Evolutionary conservation across 2,797 vertebrate species (phyloP).

Genomic region (Ispidina lecontei): DNA sequence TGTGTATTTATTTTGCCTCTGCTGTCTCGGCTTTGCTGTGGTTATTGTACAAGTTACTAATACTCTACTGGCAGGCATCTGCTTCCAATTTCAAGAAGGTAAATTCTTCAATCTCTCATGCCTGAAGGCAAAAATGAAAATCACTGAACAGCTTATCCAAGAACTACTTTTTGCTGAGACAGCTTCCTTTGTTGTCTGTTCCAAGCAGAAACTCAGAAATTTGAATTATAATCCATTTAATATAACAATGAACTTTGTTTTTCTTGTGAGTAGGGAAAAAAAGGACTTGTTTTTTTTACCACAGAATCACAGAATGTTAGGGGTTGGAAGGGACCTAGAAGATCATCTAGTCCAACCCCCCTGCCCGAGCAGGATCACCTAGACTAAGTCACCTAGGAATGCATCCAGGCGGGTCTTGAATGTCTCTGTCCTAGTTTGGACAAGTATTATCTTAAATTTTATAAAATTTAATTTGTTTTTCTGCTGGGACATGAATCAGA

Average conservation of each 20-base stretch:
- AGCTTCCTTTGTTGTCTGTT: constrained; percentile 38
- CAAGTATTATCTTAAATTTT: no score
- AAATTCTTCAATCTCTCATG: constrained; percentile 50
- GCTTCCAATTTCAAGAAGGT: constrained; percentile 50
- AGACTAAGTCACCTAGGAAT: no score
- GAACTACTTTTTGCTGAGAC: constrained; percentile 58
- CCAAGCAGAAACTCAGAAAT: constrained; percentile 2
- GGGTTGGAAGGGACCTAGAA: no score
- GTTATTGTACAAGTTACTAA: constrained; percentile 5
- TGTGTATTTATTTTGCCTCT: background rate
- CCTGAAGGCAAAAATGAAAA: constrained; percentile 63
- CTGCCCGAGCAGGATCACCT: no score
- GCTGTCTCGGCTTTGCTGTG: background rate
- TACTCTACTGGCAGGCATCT: background rate
- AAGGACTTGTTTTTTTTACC: background rate
- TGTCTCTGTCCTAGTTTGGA: no score
- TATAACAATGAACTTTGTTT: constrained; percentile 23
- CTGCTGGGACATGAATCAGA: background rate
- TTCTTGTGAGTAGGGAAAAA: background rate
- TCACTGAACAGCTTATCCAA: constrained; percentile 46
- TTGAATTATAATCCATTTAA: constrained; percentile 11
- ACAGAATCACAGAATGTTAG: no score
- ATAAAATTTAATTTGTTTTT: background rate
- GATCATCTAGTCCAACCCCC: no score
- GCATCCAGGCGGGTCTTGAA: no score